Evolutionary conservation across 2,113 vertebrate species (phyloP).

Genomic region (Pachypanchax playfairii): DNA sequence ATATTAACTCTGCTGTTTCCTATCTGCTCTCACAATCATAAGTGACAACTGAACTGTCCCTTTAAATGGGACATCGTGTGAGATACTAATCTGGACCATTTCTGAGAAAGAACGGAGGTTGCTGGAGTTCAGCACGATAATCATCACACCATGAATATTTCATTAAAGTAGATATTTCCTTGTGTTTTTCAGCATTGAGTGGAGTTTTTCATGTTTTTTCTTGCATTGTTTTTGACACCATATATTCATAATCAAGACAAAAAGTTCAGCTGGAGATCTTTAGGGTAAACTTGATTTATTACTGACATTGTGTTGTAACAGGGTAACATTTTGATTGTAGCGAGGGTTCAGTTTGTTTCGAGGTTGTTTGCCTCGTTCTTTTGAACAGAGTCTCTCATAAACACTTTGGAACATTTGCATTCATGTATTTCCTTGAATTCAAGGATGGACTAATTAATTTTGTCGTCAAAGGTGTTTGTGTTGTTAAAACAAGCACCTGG

Average conservation of each 20-base stretch:
- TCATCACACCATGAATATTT: conserved; percentile 14
- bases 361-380: background rate
- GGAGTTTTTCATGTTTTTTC: background rate
- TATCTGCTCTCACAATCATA: conserved; percentile 52
- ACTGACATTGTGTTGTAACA: background rate
- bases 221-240: background rate
- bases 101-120: conserved; percentile 17
- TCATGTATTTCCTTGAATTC: background rate
- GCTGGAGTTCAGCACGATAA: conserved; percentile 31
- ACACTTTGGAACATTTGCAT: background rate
- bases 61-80: conserved; percentile 8
- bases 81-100: conserved; percentile 46
- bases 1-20: conserved; percentile 21
- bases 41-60: conserved; percentile 47
- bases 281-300: background rate
- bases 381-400: background rate
- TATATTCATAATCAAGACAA: background rate
- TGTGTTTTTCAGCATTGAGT: background rate
- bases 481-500: background rate
- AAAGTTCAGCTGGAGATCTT: background rate
- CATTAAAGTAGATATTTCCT: background rate
- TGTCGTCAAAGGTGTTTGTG: background rate
- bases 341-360: background rate
- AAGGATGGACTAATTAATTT: background rate
- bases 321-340: background rate